Base-by-base conservation (phyloP, 2,888 invertebrate species). In the Nebria brevicollis region DNA sequence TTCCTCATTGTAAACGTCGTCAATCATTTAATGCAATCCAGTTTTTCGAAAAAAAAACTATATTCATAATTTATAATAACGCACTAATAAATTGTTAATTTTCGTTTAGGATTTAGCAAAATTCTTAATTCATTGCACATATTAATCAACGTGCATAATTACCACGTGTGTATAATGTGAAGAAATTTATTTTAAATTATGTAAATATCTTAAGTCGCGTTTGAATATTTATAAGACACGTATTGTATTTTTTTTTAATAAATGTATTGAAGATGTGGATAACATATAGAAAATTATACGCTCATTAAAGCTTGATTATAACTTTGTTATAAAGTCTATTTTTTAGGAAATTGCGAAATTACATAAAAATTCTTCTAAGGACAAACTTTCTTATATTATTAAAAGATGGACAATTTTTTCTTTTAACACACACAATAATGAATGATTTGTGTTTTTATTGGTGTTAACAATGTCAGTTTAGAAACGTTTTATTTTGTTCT, bases 171-270 rank as follows among this genome's bases (percentile, higher is more conserved):
- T 34, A 34, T 34, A 54, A 13, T 70, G 70, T 70, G 25, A 70
- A 70, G 70, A 70, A 70, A 70, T 70, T 25, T n/a, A 70, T 70
- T 70, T 13, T 6, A 26, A 25, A 70, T 26, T 70, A 70, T 70
- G 70, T 15, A 70, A 70, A 70, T 70, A 26, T 66, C 70, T 25
- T 66, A 34, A 5, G 26, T 34, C 5, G 25, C 26, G 11, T 25
- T 25, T 70, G 20, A 25, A 70, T 70, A 70, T 70, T 70, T 70
- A 70, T 70, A 20, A 20, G 25, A 34, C 20, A 70, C 70, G 25
- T 70, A 70, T 15, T 11, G 70, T 26, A 34, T 26, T 70, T 70
- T 15, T 66, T 70, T 20, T 20, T 20, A 20, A 26, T 70, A 70
- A 70, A 8, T 11, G 54, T 13, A 34, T 34, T 34, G 34, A 54